Evolutionary conservation across 2,888 invertebrate genomes (phyloP).

Genomic region (Torymus auratus): DNA sequence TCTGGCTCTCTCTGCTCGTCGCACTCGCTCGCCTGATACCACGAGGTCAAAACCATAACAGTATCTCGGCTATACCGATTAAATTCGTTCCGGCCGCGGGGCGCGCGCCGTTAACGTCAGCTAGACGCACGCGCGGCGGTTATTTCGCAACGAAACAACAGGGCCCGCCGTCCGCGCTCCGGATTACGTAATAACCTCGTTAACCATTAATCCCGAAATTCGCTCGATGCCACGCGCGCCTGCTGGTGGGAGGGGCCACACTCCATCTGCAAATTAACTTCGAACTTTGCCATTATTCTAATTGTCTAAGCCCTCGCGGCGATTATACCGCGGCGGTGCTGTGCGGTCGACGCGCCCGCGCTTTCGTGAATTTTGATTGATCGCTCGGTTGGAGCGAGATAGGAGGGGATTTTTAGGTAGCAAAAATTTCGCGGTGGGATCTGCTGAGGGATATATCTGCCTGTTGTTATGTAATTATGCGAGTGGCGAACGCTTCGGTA

Average conservation of each 20-base stretch:
- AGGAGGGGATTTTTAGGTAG: too few species aligned
- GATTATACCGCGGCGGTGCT: constrained; percentile 10
- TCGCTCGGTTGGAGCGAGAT: not conserved
- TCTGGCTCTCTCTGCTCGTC: too few species aligned
- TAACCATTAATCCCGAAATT: constrained; percentile 52
- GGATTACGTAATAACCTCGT: constrained; percentile 39
- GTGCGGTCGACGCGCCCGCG: not conserved
- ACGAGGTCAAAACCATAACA: too few species aligned
- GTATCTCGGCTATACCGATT: too few species aligned
- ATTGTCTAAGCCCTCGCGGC: constrained; percentile 61
- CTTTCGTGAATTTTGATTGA: constrained; percentile 27
- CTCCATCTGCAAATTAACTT: constrained; percentile 63
- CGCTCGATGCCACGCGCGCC: constrained; percentile 1
- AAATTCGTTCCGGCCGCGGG: too few species aligned
- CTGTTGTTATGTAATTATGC: too few species aligned
- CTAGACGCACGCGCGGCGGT: too few species aligned
- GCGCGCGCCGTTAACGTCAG: too few species aligned
- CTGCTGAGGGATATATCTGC: too few species aligned
- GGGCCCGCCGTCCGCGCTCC: not conserved
- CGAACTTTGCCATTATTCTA: constrained; percentile 69
- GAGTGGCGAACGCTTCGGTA: too few species aligned
- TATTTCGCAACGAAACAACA: not conserved
- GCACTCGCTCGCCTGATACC: too few species aligned
- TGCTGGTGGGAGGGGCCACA: not conserved
- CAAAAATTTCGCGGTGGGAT: too few species aligned